A percentile compares a stretch with the other conserved stretches of the same genome.
These are phyloP conservation scores for Adineta ricciae DNA, from an alignment of 2,888 invertebrate species.

Conservation along the genomic window DNA sequence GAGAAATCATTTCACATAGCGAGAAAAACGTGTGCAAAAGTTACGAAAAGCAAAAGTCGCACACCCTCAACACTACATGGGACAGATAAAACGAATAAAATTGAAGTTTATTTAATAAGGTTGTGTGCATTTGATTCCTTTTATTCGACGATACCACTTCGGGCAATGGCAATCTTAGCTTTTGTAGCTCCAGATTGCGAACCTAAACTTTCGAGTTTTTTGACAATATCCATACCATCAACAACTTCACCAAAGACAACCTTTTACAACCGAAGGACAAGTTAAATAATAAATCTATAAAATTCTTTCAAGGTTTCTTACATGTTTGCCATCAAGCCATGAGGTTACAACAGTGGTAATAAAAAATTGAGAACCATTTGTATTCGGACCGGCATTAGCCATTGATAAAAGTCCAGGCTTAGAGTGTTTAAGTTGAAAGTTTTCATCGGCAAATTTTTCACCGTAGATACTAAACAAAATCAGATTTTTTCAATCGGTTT, in stretches of 20 bases:
- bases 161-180: background rate
- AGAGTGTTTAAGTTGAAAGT: conserved; percentile 44
- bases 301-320: background rate
- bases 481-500: no score
- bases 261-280: conserved; percentile 53
- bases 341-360: conserved; percentile 64
- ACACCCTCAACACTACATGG: background rate
- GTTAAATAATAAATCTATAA: no score
- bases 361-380: conserved; percentile 49
- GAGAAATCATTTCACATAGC: background rate
- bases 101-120: background rate
- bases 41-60: background rate
- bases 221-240: conserved; percentile 63
- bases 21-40: background rate
- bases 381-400: conserved; percentile 48
- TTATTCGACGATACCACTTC: background rate
- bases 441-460: conserved; percentile 47
- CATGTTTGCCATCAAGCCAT: conserved; percentile 56
- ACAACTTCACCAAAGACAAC: conserved; percentile 72
- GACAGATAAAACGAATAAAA: background rate
- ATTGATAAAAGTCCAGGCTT: conserved; percentile 43
- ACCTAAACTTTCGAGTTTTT: conserved; percentile 57
- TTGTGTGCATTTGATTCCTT: background rate
- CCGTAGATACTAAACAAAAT: conserved; percentile 40
- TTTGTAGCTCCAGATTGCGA: background rate